These are phyloP conservation scores for Bubalus kerabau DNA, from an alignment of 2,113 vertebrate species.

Conservation along the genomic window DNA sequence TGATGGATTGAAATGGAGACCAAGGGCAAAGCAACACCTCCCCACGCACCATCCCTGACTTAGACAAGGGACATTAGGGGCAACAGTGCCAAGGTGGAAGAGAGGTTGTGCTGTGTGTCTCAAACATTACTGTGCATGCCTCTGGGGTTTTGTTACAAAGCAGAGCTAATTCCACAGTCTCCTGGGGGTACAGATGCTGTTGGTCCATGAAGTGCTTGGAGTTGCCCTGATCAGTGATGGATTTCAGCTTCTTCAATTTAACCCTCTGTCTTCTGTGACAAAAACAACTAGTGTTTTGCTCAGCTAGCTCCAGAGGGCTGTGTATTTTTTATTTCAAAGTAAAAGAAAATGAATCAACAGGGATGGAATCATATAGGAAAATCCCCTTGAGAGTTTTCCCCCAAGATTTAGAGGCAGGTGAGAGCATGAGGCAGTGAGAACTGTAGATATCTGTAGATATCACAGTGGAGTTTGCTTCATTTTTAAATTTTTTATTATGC, in stretches of 20 bases:
- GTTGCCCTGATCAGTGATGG: not conserved
- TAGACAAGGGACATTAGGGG: not conserved
- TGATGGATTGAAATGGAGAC: not conserved
- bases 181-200: not conserved
- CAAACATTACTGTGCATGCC: rapidly evolving
- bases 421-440: not conserved
- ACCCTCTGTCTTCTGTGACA: not conserved
- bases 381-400: not conserved
- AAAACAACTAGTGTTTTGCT: not conserved
- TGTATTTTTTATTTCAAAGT: not conserved
- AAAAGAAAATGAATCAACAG: not conserved
- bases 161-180: not conserved
- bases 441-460: too few species aligned
- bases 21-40: not conserved
- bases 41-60: rapidly evolving
- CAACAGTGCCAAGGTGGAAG: rapidly evolving
- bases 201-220: not conserved
- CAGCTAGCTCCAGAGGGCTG: not conserved
- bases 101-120: not conserved
- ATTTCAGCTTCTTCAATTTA: not conserved
- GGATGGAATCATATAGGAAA: not conserved
- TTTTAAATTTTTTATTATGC: not conserved
- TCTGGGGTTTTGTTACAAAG: not conserved
- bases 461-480: not conserved
- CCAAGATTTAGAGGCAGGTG: not conserved